These are phyloP conservation scores for Lepilemur ruficaudatus DNA, from an alignment of 2,797 vertebrate genomes.

Conservation along the genomic window DNA sequence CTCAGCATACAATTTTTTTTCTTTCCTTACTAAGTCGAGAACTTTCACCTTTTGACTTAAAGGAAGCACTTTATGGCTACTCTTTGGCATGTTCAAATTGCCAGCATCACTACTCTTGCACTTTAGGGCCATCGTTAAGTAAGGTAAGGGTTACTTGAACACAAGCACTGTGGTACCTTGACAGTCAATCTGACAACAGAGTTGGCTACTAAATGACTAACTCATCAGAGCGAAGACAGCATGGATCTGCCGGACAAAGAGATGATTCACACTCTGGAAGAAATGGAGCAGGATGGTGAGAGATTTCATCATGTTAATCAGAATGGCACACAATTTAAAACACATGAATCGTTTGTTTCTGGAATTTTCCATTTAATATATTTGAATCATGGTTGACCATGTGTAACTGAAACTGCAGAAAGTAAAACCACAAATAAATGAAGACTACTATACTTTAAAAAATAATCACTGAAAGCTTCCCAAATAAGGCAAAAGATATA, in stretches of 20 bases:
- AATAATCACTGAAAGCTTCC: neutral
- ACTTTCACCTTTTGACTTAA: neutral
- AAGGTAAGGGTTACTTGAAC: neutral
- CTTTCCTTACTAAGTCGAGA: neutral
- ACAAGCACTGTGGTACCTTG: neutral
- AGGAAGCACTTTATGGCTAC: neutral
- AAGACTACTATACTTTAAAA: neutral
- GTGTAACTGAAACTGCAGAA: neutral
- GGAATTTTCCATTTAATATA: neutral
- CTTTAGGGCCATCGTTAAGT: neutral
- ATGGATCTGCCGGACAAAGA: neutral
- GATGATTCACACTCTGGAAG: neutral
- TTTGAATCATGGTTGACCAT: neutral
- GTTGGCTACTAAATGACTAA: neutral
- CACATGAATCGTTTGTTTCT: neutral
- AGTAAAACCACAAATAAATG: neutral
- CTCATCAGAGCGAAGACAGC: neutral
- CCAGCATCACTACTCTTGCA: neutral
- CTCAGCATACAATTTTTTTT: neutral
- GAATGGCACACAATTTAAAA: neutral
- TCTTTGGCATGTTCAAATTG: neutral
- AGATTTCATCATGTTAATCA: neutral
- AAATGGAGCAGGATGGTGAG: neutral
- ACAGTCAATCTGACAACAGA: neutral
- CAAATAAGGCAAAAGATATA: neutral